phyloP scores from a whole-genome alignment of 2,888 invertebrate species.

The Aphelenchoides bicaudatus region DNA sequence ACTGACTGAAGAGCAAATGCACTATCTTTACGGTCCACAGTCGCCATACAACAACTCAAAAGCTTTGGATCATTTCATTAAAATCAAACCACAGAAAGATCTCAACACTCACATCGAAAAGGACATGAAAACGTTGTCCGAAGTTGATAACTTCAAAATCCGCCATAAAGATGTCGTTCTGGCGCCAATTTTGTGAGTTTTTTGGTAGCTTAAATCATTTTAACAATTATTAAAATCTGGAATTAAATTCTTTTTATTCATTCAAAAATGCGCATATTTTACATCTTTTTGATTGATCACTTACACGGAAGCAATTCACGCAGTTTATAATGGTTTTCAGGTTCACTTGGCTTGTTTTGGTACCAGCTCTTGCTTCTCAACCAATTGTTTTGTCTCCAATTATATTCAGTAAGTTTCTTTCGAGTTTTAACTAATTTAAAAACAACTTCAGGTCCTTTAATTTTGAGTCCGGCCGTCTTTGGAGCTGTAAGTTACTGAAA shows the following conservation, averaged over 20 bases:
- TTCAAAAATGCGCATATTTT: no score
- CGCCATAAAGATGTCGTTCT: constrained; percentile 28
- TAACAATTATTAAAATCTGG: no score
- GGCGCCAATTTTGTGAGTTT: constrained; percentile 25
- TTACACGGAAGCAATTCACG: no score
- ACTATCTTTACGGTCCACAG: constrained; percentile 48
- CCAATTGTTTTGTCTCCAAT: constrained; percentile 48
- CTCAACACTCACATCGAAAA: constrained; percentile 26
- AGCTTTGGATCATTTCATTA: constrained; percentile 16
- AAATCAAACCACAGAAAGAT: no score
- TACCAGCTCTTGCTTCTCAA: constrained; percentile 43
- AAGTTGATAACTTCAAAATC: constrained; percentile 29
- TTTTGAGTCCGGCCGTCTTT: constrained; percentile 26
- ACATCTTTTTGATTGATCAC: no score
- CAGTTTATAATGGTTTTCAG: no score
- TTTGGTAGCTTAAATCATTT: no score
- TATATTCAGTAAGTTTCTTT: constrained; percentile 29
- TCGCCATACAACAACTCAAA: constrained; percentile 44
- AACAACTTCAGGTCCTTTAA: constrained; percentile 33
- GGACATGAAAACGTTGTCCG: constrained; percentile 30
- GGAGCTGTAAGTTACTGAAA: constrained; percentile 19
- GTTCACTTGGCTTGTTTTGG: constrained; percentile 11
- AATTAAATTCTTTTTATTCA: no score
- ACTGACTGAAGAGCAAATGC: constrained; percentile 44
- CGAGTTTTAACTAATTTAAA: constrained; percentile 26